Conservation (phyloP, 2,797 vertebrate genomes). For the Lates japonicus region DNA sequence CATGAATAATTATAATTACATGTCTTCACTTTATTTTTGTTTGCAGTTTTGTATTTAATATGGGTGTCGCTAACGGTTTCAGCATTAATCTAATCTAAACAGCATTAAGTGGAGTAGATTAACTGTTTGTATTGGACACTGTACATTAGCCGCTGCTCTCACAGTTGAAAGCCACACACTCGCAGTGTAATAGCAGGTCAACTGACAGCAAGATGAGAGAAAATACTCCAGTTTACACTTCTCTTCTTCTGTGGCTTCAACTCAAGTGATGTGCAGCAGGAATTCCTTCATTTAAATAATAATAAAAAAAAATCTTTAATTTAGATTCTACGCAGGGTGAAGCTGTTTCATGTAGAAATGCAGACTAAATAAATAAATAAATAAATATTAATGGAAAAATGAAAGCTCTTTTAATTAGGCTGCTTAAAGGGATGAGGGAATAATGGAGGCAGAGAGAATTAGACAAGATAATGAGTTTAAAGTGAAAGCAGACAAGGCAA, state of each 20-base stretch:
- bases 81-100: conserved; percentile 60
- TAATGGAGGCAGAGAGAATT: conserved; percentile 83
- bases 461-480: conserved; percentile 85
- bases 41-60: conserved; percentile 48
- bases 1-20: conserved; percentile 55
- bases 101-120: conserved; percentile 59
- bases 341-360: conserved; percentile 60
- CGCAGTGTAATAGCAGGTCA: conserved; percentile 37
- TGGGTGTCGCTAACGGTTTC: conserved; percentile 30
- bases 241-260: background rate
- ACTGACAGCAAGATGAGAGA: conserved; percentile 22
- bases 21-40: conserved; percentile 57
- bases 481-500: conserved; percentile 78
- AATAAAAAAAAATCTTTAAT: conserved; percentile 36
- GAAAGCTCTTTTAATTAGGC: conserved; percentile 84
- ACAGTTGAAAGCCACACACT: conserved; percentile 10
- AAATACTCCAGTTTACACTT: conserved; percentile 27
- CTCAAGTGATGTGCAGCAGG: conserved; percentile 34
- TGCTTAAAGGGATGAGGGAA: conserved; percentile 85
- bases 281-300: conserved; percentile 57
- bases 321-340: conserved; percentile 58
- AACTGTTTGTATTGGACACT: conserved; percentile 46
- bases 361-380: conserved; percentile 71
- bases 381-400: conserved; percentile 78
- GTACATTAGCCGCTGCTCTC: conserved; percentile 20